A percentile compares a stretch with the other conserved stretches of the same genome.
phyloP scores from a whole-genome alignment of 2,113 vertebrate genomes.

The Balaeniceps rex region DNA sequence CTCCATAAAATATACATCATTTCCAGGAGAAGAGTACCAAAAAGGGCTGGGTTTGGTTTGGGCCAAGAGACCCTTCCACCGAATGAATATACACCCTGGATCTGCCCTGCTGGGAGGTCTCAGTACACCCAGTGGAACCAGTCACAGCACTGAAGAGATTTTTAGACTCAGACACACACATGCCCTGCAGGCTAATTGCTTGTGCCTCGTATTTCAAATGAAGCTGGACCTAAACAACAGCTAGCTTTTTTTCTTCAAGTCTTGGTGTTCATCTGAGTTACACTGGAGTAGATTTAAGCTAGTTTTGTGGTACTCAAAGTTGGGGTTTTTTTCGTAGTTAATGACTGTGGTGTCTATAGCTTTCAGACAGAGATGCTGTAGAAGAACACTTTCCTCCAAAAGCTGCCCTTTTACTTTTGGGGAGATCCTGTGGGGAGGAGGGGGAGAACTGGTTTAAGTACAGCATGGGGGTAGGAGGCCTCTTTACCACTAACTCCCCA shows the following conservation, averaged over 20 bases:
- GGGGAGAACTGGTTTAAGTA: not conserved
- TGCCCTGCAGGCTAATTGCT: not conserved
- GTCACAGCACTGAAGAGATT: not conserved
- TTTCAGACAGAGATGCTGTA: not conserved
- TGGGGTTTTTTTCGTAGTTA: not conserved
- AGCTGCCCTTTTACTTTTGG: not conserved
- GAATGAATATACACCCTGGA: accelerated
- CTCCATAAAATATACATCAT: not conserved
- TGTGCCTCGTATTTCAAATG: not conserved
- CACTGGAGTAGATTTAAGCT: not conserved
- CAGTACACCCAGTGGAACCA: not conserved
- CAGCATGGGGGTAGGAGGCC: not conserved
- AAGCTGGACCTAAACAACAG: not conserved
- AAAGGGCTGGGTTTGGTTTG: not conserved
- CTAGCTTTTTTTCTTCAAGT: not conserved
- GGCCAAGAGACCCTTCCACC: not conserved
- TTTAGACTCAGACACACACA: not conserved
- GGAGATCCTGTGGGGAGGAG: not conserved
- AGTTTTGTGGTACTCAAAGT: not conserved
- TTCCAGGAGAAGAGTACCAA: not conserved
- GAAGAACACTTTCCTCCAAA: not conserved
- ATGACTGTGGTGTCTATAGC: not conserved
- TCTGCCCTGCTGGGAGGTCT: not conserved
- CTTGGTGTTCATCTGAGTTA: not conserved
- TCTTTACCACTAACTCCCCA: not conserved